phyloP scores from a whole-genome alignment of 2,113 vertebrate genomes.

The Cinclus cinclus region DNA sequence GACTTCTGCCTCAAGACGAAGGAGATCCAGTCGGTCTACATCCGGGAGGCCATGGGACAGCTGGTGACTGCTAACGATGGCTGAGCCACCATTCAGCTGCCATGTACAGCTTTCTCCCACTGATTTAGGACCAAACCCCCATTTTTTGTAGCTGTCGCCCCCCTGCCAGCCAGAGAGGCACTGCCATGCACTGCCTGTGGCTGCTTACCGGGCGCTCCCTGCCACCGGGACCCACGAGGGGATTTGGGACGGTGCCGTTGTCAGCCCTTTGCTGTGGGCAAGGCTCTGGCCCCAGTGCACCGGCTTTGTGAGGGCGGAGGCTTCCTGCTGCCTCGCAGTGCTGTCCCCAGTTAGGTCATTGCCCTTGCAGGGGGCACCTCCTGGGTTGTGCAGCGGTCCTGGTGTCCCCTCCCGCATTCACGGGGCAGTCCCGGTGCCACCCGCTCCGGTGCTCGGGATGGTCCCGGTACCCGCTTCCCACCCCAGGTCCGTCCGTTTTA shows the following conservation, averaged over 20 bases:
- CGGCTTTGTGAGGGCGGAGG: not conserved
- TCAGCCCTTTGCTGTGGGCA: not conserved
- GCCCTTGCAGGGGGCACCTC: too few relatives aligned
- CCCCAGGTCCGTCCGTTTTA: not conserved
- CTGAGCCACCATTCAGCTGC: constrained; percentile 26
- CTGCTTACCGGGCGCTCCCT: not conserved
- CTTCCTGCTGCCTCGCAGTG: not conserved
- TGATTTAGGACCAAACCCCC: constrained; percentile 19
- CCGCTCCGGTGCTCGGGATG: not conserved
- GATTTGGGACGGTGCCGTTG: fast-evolving
- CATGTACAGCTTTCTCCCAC: not conserved
- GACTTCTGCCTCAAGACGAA: constrained; percentile 99
- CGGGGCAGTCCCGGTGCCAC: not conserved
- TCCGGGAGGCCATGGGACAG: constrained; percentile 93
- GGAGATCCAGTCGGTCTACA: constrained; percentile 96
- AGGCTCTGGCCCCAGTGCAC: not conserved
- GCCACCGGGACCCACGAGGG: fast-evolving
- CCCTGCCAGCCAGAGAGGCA: fast-evolving
- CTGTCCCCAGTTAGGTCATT: not conserved
- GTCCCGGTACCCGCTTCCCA: not conserved
- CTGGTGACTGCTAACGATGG: constrained; percentile 93
- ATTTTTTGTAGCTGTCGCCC: constrained; percentile 55
- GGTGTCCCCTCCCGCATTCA: not conserved
- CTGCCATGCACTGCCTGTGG: not conserved
- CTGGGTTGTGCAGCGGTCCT: not conserved